Conservation (phyloP, 2,888 invertebrate species). For the Baronia brevicornis region DNA sequence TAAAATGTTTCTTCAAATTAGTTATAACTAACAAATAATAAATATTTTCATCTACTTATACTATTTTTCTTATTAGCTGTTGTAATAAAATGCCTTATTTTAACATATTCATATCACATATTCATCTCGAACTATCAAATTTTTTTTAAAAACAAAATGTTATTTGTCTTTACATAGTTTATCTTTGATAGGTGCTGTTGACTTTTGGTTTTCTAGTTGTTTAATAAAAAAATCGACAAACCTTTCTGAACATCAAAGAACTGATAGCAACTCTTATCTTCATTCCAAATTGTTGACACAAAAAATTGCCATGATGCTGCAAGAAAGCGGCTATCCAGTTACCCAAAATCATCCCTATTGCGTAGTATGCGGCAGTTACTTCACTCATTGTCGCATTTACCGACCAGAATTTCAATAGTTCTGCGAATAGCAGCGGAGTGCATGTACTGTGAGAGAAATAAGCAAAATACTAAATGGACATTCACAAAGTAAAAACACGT, state of each 20-base stretch:
- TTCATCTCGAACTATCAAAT: no score
- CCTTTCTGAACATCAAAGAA: conserved; percentile 85
- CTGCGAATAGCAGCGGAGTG: conserved; percentile 78
- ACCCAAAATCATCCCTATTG: conserved; percentile 56
- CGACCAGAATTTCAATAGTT: conserved; percentile 68
- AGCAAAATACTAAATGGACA: not conserved
- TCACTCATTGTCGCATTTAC: conserved; percentile 54
- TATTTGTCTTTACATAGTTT: not conserved
- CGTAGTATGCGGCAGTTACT: conserved; percentile 74
- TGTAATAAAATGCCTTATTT: no score
- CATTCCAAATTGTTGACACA: conserved; percentile 81
- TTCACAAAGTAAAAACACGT: not conserved
- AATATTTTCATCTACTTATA: no score
- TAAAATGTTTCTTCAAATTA: no score
- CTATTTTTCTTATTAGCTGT: no score
- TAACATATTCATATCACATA: no score
- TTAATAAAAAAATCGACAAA: conserved; percentile 34
- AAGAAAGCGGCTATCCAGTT: conserved; percentile 72
- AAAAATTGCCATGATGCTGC: conserved; percentile 83
- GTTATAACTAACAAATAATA: no score
- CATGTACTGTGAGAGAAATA: conserved; percentile 59
- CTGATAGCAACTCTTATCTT: conserved; percentile 82
- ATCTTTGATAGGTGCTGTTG: not conserved
- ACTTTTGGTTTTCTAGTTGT: not conserved
- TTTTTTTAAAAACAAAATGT: no score